Conservation (phyloP, 2,888 invertebrate species). For the Anoplius nigerrimus region DNA sequence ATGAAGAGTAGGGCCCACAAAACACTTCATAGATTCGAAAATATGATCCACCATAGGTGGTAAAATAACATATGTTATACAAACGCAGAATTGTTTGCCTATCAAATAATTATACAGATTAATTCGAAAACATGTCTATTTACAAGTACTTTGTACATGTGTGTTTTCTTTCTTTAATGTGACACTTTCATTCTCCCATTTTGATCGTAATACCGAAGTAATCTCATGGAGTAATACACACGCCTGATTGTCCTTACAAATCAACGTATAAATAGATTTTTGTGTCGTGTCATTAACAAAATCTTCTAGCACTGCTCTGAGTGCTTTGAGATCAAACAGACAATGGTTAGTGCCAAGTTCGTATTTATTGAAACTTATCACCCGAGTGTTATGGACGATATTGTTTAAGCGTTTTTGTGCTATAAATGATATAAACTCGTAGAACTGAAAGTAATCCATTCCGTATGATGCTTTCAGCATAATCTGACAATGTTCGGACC, state of each 20-base stretch:
- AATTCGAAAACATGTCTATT: too few relatives aligned
- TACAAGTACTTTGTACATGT: too few relatives aligned
- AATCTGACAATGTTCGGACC: conserved; percentile 86
- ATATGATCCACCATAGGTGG: too few relatives aligned
- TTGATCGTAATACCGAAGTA: background rate
- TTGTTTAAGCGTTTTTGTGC: conserved; percentile 78
- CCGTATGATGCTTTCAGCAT: conserved; percentile 87
- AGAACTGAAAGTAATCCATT: conserved; percentile 84
- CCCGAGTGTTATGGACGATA: conserved; percentile 67
- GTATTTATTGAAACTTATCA: conserved; percentile 73
- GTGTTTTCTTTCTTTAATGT: too few relatives aligned
- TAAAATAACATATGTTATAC: too few relatives aligned
- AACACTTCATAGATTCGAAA: too few relatives aligned
- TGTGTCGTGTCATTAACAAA: conserved; percentile 69
- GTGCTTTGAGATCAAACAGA: conserved; percentile 75
- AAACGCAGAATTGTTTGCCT: too few relatives aligned
- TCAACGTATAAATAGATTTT: conserved; percentile 56
- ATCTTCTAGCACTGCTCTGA: conserved; percentile 73
- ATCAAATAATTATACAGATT: too few relatives aligned
- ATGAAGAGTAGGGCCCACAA: too few relatives aligned
- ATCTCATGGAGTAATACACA: conserved; percentile 41
- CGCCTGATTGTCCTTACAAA: conserved; percentile 53
- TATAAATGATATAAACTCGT: conserved; percentile 81
- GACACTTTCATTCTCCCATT: too few relatives aligned
- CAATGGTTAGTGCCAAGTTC: conserved; percentile 75